A percentile compares a stretch with the other conserved stretches of the same genome.
phyloP scores from a whole-genome alignment of 2,888 invertebrate genomes.

The Eupithecia abbreviata region DNA sequence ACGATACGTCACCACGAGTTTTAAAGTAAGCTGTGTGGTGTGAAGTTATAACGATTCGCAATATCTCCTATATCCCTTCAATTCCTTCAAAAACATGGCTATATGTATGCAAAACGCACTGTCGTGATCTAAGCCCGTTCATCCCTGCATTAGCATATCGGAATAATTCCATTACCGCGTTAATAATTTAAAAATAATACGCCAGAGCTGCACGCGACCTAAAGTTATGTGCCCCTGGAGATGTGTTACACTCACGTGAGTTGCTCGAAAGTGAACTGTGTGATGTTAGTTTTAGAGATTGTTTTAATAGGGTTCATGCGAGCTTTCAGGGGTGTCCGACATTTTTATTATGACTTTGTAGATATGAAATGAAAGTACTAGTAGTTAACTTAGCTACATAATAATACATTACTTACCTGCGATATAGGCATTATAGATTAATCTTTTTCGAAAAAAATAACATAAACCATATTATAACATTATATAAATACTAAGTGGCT shows the following conservation, averaged over 20 bases:
- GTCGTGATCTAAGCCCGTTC: conserved; percentile 73
- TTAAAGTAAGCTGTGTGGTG: not conserved
- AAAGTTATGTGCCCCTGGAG: conserved; percentile 75
- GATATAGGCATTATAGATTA: not conserved
- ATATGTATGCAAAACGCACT: not conserved
- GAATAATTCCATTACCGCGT: conserved; percentile 80
- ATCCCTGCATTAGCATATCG: conserved; percentile 76
- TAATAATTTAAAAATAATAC: conserved; percentile 82
- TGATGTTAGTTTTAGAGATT: not conserved
- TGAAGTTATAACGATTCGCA: not conserved
- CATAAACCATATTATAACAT: no score
- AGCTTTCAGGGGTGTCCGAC: conserved; percentile 63
- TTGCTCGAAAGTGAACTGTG: conserved; percentile 46
- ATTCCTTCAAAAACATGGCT: conserved; percentile 3
- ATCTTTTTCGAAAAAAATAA: not conserved
- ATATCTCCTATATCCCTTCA: not conserved
- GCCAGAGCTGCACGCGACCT: conserved; percentile 72
- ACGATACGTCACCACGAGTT: no score
- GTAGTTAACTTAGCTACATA: not conserved
- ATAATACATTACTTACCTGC: not conserved
- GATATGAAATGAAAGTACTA: not conserved
- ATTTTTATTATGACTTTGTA: conserved; percentile 52
- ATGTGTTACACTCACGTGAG: conserved; percentile 53
- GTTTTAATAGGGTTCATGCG: conserved; percentile 18
- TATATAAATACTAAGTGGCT: no score